A percentile compares a stretch with the other conserved stretches of the same genome.
Conservation (phyloP, 2,888 invertebrate genomes). For the Eubasilissa splendida region DNA sequence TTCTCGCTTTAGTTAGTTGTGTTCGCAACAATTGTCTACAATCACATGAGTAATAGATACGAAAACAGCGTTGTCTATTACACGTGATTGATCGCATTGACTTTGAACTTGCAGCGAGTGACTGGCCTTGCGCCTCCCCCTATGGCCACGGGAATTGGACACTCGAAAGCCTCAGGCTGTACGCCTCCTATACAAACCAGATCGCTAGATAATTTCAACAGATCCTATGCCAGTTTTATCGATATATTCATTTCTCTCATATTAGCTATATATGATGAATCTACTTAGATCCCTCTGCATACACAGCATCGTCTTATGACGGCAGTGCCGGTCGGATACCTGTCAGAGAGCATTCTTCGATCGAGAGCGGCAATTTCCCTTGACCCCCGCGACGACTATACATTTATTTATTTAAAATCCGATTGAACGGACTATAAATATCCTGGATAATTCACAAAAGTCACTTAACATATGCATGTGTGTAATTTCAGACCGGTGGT, state of each 20-base stretch:
- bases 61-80: neutral
- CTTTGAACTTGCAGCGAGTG: constrained; percentile 43
- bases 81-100: constrained; percentile 26
- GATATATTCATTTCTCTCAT: neutral
- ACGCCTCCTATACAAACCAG: constrained; percentile 25
- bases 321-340: neutral
- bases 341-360: constrained; percentile 33
- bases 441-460: constrained; percentile 9
- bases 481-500: neutral
- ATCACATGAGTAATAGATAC: too few relatives aligned
- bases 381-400: constrained; percentile 7
- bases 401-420: neutral
- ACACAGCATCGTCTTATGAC: too few relatives aligned
- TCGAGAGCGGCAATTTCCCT: constrained; percentile 23
- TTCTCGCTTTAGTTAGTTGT: too few relatives aligned
- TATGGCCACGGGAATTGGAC: constrained; percentile 31
- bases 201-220: constrained; percentile 1
- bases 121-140: constrained; percentile 35
- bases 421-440: constrained; percentile 6
- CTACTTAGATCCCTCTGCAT: too few relatives aligned
- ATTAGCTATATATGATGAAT: too few relatives aligned
- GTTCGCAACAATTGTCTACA: too few relatives aligned
- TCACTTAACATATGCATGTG: constrained; percentile 16
- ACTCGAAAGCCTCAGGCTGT: neutral
- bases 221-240: neutral